Conservation (phyloP, 2,888 invertebrate genomes). For the Conops quadrifasciatus region DNA sequence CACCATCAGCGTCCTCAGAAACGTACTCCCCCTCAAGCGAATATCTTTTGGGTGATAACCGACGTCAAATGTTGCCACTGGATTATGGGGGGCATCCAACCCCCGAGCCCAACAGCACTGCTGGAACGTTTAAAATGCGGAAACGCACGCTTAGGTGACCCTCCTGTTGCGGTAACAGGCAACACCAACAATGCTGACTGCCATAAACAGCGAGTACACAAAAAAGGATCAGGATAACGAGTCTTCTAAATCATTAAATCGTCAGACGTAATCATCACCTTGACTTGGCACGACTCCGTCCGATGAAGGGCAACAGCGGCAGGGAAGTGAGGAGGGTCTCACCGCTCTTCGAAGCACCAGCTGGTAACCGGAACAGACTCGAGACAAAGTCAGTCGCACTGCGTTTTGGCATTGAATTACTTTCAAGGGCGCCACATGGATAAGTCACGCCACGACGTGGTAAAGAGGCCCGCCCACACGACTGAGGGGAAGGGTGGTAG, state of each 20-base stretch:
- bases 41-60: constrained; percentile 8
- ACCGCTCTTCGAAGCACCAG: background rate
- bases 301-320: constrained; percentile 10
- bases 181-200: constrained; percentile 9
- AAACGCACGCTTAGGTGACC: constrained; percentile 30
- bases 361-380: background rate
- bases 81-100: constrained; percentile 11
- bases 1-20: background rate
- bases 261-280: constrained; percentile 35
- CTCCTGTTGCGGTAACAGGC: constrained; percentile 14
- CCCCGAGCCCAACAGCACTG: constrained; percentile 4
- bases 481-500: too few relatives aligned
- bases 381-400: constrained; percentile 2
- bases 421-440: constrained; percentile 21
- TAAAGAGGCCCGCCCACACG: background rate
- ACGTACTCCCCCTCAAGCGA: background rate
- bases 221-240: constrained; percentile 27
- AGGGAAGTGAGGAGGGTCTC: background rate
- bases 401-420: constrained; percentile 25
- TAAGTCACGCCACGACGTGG: background rate
- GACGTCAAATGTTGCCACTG: constrained; percentile 11
- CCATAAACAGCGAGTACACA: background rate
- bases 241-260: constrained; percentile 35
- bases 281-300: constrained; percentile 4
- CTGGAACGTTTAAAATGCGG: constrained; percentile 16